These are phyloP conservation scores for Bubalus kerabau DNA, from an alignment of 2,113 vertebrate species.

Conservation along the genomic window DNA sequence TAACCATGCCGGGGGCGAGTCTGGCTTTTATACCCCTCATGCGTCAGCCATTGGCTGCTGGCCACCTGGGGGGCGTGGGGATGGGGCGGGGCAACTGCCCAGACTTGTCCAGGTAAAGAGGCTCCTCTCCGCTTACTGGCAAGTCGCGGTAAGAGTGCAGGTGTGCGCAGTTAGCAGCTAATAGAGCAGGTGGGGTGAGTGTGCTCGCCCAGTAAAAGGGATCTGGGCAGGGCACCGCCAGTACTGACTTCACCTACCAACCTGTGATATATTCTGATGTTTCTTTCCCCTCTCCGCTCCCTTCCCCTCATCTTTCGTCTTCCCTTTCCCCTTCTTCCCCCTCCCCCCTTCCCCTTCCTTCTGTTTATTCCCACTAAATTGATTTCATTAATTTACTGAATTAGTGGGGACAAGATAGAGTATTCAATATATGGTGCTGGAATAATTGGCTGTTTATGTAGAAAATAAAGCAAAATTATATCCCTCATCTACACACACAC, in stretches of 20 bases:
- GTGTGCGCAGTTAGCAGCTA: background rate
- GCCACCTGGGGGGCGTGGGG: background rate
- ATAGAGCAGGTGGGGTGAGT: background rate
- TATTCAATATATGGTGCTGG: background rate
- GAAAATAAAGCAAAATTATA: conserved; percentile 17
- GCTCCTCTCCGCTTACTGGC: background rate
- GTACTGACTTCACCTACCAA: background rate
- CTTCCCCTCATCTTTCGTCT: background rate
- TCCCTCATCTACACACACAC: background rate
- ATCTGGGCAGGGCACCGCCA: background rate
- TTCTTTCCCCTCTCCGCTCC: too few species aligned
- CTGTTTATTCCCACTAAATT: background rate
- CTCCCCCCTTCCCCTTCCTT: background rate
- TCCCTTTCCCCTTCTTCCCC: background rate
- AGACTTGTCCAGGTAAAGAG: background rate
- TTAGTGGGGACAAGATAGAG: background rate
- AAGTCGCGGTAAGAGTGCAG: background rate
- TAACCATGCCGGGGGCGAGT: background rate
- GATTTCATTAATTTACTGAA: background rate
- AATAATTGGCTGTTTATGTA: background rate
- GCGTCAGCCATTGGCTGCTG: background rate
- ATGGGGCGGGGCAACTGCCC: background rate
- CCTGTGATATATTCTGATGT: background rate
- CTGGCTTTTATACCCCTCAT: background rate
- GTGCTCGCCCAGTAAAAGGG: accelerated